Percentiles rank a stretch among this genome's conserved stretches.
phyloP scores from a whole-genome alignment of 2,113 vertebrate species.

The Limnothrissa miodon region DNA sequence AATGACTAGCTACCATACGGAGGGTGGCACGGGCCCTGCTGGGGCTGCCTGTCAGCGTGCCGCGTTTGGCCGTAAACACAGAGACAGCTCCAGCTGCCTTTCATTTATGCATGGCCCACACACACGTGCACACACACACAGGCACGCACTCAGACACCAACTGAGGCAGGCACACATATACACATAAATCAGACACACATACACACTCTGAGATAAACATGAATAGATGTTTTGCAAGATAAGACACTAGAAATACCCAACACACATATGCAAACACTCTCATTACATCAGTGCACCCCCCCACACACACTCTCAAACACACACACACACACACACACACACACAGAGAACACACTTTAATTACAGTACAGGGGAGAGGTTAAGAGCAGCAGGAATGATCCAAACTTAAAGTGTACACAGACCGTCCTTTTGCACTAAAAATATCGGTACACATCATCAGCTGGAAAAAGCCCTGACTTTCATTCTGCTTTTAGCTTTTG shows the following conservation, averaged over 20 bases:
- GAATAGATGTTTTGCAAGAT: background rate
- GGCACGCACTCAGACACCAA: background rate
- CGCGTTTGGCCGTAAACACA: slow-evolving; percentile 30
- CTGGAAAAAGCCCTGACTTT: slow-evolving; percentile 50
- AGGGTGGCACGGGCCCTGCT: slow-evolving; percentile 57
- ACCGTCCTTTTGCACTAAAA: slow-evolving; percentile 53
- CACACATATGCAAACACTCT: background rate
- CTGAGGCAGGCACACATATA: slow-evolving; percentile 25
- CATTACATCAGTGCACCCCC: background rate
- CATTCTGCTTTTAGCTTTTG: background rate
- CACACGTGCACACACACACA: slow-evolving; percentile 42
- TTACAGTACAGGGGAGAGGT: slow-evolving; percentile 56
- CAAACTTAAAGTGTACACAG: slow-evolving; percentile 64
- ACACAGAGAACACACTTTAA: no score
- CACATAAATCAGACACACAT: slow-evolving; percentile 4
- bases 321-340: slow-evolving; percentile 52
- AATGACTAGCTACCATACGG: slow-evolving; percentile 65
- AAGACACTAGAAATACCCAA: background rate
- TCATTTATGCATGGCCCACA: slow-evolving; percentile 23
- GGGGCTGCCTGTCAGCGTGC: slow-evolving; percentile 52
- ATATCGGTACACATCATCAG: slow-evolving; percentile 55
- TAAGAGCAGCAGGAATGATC: slow-evolving; percentile 58
- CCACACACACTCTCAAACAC: background rate
- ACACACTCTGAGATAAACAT: slow-evolving; percentile 34
- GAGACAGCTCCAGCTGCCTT: slow-evolving; percentile 34